Evolutionary conservation across 2,113 vertebrate genomes (phyloP).

Genomic region (Micromys minutus): DNA sequence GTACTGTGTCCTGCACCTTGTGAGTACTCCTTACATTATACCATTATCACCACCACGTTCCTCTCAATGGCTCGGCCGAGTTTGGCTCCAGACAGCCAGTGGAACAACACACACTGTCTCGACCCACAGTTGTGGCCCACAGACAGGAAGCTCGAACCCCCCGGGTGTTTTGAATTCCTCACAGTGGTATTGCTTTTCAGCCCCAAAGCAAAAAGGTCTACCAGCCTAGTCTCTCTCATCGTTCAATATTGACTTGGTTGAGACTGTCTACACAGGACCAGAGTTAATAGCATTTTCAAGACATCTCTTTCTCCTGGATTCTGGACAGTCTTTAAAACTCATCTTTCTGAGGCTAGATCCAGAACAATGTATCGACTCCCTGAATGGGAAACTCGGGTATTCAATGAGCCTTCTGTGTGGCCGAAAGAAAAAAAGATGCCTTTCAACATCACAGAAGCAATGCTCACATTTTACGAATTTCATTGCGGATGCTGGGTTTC

Average conservation of each 20-base stretch:
- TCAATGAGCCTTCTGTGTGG: background rate
- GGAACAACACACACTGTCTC: background rate
- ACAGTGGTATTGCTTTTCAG: background rate
- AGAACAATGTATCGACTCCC: background rate
- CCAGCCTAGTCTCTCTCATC: background rate
- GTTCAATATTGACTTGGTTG: constrained; percentile 50
- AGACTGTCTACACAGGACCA: constrained; percentile 17
- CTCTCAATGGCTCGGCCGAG: background rate
- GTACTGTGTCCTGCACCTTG: background rate
- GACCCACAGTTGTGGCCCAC: background rate
- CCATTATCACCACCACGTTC: background rate
- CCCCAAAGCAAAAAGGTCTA: background rate
- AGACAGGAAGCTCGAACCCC: background rate
- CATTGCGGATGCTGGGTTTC: background rate
- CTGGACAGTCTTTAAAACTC: constrained; percentile 54
- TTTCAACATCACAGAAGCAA: background rate
- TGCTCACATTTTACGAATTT: background rate
- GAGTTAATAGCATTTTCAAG: constrained; percentile 41
- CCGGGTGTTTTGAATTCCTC: background rate
- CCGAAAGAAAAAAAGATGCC: background rate
- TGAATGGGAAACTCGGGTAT: background rate
- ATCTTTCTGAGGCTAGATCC: background rate
- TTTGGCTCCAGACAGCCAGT: background rate
- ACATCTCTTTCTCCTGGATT: constrained; percentile 29
- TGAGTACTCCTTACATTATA: background rate